A percentile compares a stretch with the other conserved stretches of the same genome.
Evolutionary conservation across 2,888 invertebrate genomes (phyloP).

Genomic region (Lasiommata megera): DNA sequence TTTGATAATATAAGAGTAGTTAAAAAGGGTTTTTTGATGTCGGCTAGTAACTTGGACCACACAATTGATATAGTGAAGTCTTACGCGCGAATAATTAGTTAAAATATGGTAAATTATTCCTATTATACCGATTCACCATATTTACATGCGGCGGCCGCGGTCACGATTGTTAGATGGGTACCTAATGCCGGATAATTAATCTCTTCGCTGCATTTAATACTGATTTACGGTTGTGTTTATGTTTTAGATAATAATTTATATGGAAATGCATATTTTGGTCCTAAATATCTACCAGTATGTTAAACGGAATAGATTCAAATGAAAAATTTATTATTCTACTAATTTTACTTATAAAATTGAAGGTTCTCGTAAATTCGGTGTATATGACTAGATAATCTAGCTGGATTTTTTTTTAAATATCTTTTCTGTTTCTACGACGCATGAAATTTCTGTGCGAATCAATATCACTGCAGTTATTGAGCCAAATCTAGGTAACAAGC

Average conservation of each 20-base stretch:
- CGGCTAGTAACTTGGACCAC: constrained; percentile 18
- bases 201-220: constrained; percentile 23
- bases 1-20: background rate
- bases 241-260: background rate
- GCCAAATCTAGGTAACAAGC: no score
- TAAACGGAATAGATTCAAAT: no score
- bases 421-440: no score
- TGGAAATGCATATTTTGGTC: background rate
- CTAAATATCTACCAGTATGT: no score
- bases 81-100: constrained; percentile 27
- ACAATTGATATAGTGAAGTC: constrained; percentile 23
- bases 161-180: constrained; percentile 24
- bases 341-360: no score
- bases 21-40: background rate
- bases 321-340: no score
- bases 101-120: constrained; percentile 35
- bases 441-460: no score
- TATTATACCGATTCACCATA: constrained; percentile 30
- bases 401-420: no score
- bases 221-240: constrained; percentile 16
- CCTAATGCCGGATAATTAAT: constrained; percentile 25
- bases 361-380: no score
- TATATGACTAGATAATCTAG: no score
- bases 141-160: constrained; percentile 28
- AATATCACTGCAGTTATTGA: no score